A percentile compares a stretch with the other conserved stretches of the same genome.
These are phyloP conservation scores for Gallirallus australis DNA, from an alignment of 2,797 vertebrate species.

Conservation along the genomic window DNA sequence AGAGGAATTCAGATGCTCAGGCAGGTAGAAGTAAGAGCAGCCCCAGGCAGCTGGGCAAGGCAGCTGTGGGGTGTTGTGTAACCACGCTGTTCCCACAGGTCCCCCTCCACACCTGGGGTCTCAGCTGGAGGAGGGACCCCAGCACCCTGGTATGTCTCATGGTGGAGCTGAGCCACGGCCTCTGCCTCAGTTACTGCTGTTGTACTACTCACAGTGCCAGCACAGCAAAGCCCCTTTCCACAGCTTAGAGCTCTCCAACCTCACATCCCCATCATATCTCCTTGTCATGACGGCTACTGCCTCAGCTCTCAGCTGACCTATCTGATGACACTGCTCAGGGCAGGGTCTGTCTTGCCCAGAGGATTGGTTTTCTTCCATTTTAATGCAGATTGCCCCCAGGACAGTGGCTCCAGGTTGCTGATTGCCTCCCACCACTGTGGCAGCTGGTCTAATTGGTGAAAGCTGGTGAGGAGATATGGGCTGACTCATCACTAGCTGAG, in stretches of 20 bases:
- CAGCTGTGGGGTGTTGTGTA: background rate
- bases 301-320: background rate
- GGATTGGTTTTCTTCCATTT: background rate
- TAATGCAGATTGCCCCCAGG: background rate
- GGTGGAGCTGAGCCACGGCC: background rate
- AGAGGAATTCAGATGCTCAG: background rate
- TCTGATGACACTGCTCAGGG: rapidly evolving
- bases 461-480: background rate
- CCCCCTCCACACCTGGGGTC: too few species aligned
- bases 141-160: background rate
- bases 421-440: background rate
- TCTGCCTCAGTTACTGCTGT: background rate
- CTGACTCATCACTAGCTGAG: background rate
- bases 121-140: background rate
- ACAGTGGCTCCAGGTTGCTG: background rate
- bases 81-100: rapidly evolving
- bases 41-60: background rate
- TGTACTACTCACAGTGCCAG: background rate
- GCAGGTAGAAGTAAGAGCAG: background rate
- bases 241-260: background rate
- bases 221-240: background rate
- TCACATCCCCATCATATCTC: background rate
- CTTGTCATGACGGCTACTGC: background rate
- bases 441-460: background rate
- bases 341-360: background rate